Evolutionary conservation across 1,140 invertebrate species (phyloP), one percentile per base, ranked within the genome.

Genomic region (Leptinotarsa undecemlineata): DNA sequence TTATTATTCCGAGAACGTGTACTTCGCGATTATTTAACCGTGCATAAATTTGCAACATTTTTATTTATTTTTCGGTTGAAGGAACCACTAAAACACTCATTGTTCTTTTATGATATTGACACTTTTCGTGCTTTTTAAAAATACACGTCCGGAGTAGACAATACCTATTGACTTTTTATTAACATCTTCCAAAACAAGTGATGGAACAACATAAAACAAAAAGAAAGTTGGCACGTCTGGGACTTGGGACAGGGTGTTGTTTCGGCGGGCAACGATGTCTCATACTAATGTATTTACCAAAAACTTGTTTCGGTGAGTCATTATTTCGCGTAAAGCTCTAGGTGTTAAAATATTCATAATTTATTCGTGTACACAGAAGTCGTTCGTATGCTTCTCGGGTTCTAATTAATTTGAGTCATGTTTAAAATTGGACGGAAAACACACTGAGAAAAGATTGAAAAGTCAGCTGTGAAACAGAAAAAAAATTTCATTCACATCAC

Each of bases 51-150:
- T 72, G 68, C 51, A 60, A 42, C 19, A 48, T 51, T 72, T 72
- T 72, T 61, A 17, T 26, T 72, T 62, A 33, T 61, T 72, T 72
- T 62, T 72, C 42, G 70, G 57, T 33, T 23, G 57, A 33, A 72
- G 57, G 57, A 72, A 72, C 70, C 26, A 72, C 61, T 33, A 33
- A 60, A 33, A 72, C 21, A 42, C 48, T 62, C 48, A 26, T 61
- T 72, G 70, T 72, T 42, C 70, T 61, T 72, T 61, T 63, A 63
- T 72, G 51, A 47, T 72, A 72, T 72, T 72, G 70, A 72, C 70
- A 48, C 61, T 72, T 42, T 21, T 60, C 17, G 70, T 61, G 61
- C 19, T 61, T 20, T 72, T 61, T 61, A 20, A 62, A 21, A 61
- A 72, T 72, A 61, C 57, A 48, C 67, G 17, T 68, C 13, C 48